Evolutionary conservation across 1,140 invertebrate species (phyloP).

Genomic region (Phortica variegata): DNA sequence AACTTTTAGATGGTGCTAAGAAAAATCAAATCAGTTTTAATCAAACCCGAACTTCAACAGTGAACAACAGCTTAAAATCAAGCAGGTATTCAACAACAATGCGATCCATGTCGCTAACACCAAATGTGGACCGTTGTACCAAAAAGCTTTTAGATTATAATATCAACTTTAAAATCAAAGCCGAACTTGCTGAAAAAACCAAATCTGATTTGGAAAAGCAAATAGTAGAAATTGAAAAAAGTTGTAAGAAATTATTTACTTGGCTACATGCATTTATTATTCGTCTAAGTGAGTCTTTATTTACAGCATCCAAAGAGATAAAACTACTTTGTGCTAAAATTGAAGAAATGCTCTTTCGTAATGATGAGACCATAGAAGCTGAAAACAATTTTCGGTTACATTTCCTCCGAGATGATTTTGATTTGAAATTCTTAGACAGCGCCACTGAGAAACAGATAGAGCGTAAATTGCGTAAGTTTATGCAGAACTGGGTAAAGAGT

Average conservation of each 20-base stretch:
- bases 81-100: slow-evolving; percentile 33
- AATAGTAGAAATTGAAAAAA: slow-evolving; percentile 37
- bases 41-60: slow-evolving; percentile 33
- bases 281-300: background rate
- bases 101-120: slow-evolving; percentile 33
- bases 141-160: slow-evolving; percentile 23
- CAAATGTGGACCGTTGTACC: background rate
- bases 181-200: slow-evolving; percentile 45
- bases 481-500: slow-evolving; percentile 48
- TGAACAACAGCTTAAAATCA: slow-evolving; percentile 13
- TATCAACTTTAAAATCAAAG: slow-evolving; percentile 44
- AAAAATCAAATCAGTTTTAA: slow-evolving; percentile 12
- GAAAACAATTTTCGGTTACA: slow-evolving; percentile 46
- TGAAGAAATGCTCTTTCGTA: slow-evolving; percentile 38
- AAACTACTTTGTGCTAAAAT: slow-evolving; percentile 46
- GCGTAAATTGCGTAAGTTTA: slow-evolving; percentile 46
- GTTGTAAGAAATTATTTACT: too few relatives aligned
- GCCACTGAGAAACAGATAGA: slow-evolving; percentile 49
- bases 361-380: slow-evolving; percentile 44
- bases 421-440: slow-evolving; percentile 29
- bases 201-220: slow-evolving; percentile 39
- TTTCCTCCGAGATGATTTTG: slow-evolving; percentile 39
- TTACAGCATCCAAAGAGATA: slow-evolving; percentile 33
- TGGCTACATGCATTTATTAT: background rate
- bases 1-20: slow-evolving; percentile 27